A percentile compares a stretch with the other conserved stretches of the same genome.
Conservation (phyloP, 2,888 invertebrate genomes). For the Leptogaster cylindrica region DNA sequence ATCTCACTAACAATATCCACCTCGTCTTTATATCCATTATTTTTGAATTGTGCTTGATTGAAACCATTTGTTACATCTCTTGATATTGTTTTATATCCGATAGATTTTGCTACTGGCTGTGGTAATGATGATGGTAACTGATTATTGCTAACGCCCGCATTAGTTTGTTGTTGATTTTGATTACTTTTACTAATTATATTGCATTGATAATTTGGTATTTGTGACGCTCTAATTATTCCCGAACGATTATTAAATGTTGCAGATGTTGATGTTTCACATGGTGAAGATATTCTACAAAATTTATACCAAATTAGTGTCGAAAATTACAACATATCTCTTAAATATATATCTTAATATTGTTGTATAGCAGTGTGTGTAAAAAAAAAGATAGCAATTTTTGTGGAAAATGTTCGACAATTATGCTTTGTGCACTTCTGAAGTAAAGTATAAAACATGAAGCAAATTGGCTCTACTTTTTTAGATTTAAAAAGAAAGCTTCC, state of each 20-base stretch:
- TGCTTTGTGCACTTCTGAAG: no score
- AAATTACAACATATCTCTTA: neutral
- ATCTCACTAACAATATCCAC: conserved; percentile 53
- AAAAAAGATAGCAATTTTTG: no score
- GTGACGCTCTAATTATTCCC: conserved; percentile 54
- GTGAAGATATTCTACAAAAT: conserved; percentile 47
- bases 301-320: conserved; percentile 22
- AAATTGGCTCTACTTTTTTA: no score
- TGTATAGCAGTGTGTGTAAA: no score
- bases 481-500: no score
- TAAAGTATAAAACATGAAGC: no score
- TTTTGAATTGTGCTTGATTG: conserved; percentile 33
- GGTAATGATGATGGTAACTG: conserved; percentile 44
- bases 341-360: no score
- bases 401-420: no score
- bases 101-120: conserved; percentile 43
- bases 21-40: conserved; percentile 48
- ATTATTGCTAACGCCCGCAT: conserved; percentile 29
- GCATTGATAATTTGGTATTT: conserved; percentile 59
- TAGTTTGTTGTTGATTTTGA: conserved; percentile 39
- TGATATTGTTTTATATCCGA: conserved; percentile 42
- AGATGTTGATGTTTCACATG: conserved; percentile 43
- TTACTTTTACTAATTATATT: conserved; percentile 47
- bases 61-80: conserved; percentile 46
- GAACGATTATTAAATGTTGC: conserved; percentile 41